phyloP scores from a whole-genome alignment of 2,113 vertebrate genomes.

The Hydrochoerus hydrochaeris region DNA sequence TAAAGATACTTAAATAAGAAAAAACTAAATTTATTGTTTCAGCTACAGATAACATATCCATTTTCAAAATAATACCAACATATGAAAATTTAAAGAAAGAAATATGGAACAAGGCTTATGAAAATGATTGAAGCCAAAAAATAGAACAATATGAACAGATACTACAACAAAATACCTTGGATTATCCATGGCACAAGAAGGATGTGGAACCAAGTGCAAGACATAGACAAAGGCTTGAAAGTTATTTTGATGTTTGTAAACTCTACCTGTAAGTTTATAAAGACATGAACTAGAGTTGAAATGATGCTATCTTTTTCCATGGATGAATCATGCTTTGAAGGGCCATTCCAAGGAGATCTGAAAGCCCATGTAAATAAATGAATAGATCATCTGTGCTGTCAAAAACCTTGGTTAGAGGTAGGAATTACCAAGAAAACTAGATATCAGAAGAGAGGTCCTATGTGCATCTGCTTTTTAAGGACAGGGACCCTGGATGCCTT shows the following conservation, averaged over 20 bases:
- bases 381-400: background rate
- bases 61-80: slow-evolving; percentile 54
- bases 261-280: background rate
- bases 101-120: background rate
- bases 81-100: slow-evolving; percentile 34
- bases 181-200: background rate
- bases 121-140: slow-evolving; percentile 34
- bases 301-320: background rate
- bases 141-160: background rate
- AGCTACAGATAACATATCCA: background rate
- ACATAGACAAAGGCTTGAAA: background rate
- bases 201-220: background rate
- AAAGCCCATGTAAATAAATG: background rate
- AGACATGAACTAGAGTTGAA: background rate
- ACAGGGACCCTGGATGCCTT: background rate
- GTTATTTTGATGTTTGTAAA: background rate
- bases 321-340: background rate
- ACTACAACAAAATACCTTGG: background rate
- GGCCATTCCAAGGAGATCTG: background rate
- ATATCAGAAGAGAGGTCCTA: background rate
- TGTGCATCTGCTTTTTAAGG: background rate
- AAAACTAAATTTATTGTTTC: background rate
- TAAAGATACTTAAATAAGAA: background rate
- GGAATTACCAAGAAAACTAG: background rate
- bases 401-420: background rate